phyloP scores from a whole-genome alignment of 1,140 invertebrate genomes.

The Ericerus pela region DNA sequence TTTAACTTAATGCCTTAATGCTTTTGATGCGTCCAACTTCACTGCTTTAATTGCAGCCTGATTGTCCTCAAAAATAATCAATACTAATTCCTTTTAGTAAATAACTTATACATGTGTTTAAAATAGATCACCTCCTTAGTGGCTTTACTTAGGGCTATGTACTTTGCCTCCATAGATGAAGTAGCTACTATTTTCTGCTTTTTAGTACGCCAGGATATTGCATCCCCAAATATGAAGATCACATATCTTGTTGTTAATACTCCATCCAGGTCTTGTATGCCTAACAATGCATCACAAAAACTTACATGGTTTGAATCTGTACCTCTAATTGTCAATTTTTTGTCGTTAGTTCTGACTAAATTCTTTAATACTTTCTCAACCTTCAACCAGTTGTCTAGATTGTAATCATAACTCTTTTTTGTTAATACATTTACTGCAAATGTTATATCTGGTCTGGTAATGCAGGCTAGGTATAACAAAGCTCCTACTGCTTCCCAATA shows the following conservation, averaged over 20 bases:
- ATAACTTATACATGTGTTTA: too few species aligned
- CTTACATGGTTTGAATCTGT: slow-evolving; percentile 19
- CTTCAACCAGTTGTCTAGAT: slow-evolving; percentile 21
- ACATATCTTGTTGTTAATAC: slow-evolving; percentile 23
- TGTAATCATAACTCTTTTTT: slow-evolving; percentile 20
- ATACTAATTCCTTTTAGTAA: too few species aligned
- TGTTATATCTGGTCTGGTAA: slow-evolving; percentile 31
- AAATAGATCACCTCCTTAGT: slow-evolving; percentile 26
- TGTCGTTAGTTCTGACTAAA: slow-evolving; percentile 21
- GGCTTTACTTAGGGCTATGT: slow-evolving; percentile 24
- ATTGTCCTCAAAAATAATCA: too few species aligned
- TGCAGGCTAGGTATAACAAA: slow-evolving; percentile 28
- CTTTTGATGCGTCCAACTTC: too few species aligned
- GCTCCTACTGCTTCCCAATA: slow-evolving; percentile 29
- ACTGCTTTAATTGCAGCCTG: too few species aligned
- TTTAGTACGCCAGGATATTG: slow-evolving; percentile 26
- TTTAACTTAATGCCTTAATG: too few species aligned
- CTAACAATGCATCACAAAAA: slow-evolving; percentile 19
- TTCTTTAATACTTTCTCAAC: slow-evolving; percentile 27
- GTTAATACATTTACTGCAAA: slow-evolving; percentile 27
- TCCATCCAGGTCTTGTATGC: slow-evolving; percentile 13
- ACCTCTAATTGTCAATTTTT: slow-evolving; percentile 8
- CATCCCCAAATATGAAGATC: slow-evolving; percentile 18
- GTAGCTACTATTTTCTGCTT: slow-evolving; percentile 27
- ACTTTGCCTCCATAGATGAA: slow-evolving; percentile 29